A percentile compares a stretch with the other conserved stretches of the same genome.
Evolutionary conservation across 2,888 invertebrate genomes (phyloP).

Genomic region (Matsumyia berberina): DNA sequence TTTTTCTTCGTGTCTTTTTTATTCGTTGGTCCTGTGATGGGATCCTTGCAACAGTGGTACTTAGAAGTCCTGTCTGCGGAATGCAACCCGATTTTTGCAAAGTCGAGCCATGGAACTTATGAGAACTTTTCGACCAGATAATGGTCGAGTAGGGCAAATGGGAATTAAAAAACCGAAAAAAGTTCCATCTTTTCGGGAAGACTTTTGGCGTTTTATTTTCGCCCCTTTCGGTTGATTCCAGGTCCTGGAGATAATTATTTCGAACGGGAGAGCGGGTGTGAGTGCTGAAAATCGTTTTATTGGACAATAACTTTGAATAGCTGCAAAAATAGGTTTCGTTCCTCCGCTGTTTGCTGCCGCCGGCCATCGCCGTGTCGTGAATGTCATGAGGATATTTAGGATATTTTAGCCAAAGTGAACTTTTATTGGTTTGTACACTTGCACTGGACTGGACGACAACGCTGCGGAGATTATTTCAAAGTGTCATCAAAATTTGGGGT

Average conservation of each 20-base stretch:
- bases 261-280: constrained; percentile 40
- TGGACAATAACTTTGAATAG: constrained; percentile 63
- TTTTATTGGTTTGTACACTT: constrained; percentile 33
- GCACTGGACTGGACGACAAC: constrained; percentile 4
- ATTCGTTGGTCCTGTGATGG: constrained; percentile 35
- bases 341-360: neutral
- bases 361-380: neutral
- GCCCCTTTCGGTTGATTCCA: constrained; percentile 1
- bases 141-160: constrained; percentile 56
- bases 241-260: constrained; percentile 70
- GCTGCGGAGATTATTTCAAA: constrained; percentile 17
- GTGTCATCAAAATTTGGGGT: constrained; percentile 42
- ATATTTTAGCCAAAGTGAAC: constrained; percentile 8
- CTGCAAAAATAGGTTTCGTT: constrained; percentile 49
- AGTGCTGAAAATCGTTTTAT: constrained; percentile 61
- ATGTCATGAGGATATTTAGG: neutral
- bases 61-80: constrained; percentile 58
- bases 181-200: constrained; percentile 3
- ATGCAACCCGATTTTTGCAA: constrained; percentile 56
- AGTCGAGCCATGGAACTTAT: constrained; percentile 55
- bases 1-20: constrained; percentile 16
- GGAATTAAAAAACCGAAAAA: constrained; percentile 38
- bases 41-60: constrained; percentile 60
- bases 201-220: constrained; percentile 8
- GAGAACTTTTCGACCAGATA: constrained; percentile 68